Evolutionary conservation across 2,113 vertebrate species (phyloP), one percentile per base, ranked within the genome.

Genomic region (Brachypodius melanocephalos): DNA sequence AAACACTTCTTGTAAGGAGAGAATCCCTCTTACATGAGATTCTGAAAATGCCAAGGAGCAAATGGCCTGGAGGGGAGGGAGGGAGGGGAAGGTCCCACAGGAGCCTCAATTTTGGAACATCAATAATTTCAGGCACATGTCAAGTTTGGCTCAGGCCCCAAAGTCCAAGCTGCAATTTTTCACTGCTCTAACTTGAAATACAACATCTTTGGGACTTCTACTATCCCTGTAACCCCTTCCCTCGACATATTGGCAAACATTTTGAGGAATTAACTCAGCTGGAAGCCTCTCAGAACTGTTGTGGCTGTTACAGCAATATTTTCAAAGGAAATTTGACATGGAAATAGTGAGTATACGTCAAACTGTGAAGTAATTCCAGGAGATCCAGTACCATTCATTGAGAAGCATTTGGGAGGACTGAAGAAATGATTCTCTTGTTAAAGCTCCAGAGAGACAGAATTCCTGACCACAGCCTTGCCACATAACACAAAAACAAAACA

Each of bases 401-500:
- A 96, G 91, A 89, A 95, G 91, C 49, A 63, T 31, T 61, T 58
- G 73, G 63, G 65, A 87, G 63, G 28, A 32, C 42, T 81, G 72
- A 85, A 93, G 93, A 90, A 97, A 96, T 3, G 2, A 28, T 63
- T 93, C 65, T 72, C 46, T 48, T 46, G 67, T 86, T 67, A 88
- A 81, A 88, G 62, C 51, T 91, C 78, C 63, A 83, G 78, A 91
- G 82, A 83, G 66, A 79, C 46, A 71, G 9, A 66, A 96, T 67
- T 95, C 90, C 90, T 95, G 88, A 93, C 93, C 91, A 91, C 95
- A 96, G 78, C 48, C 79, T 90, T 93, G 91, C 85, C 88, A 69
- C 88, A 84, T 28, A 90, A 93, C 68, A 83, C 1, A 0, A 76
- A 90, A 91, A n/a, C 89, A 79, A 52, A 86, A 91, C 14, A 90